Conservation (phyloP, 2,888 invertebrate species). For the Lomographa bimaculata region DNA sequence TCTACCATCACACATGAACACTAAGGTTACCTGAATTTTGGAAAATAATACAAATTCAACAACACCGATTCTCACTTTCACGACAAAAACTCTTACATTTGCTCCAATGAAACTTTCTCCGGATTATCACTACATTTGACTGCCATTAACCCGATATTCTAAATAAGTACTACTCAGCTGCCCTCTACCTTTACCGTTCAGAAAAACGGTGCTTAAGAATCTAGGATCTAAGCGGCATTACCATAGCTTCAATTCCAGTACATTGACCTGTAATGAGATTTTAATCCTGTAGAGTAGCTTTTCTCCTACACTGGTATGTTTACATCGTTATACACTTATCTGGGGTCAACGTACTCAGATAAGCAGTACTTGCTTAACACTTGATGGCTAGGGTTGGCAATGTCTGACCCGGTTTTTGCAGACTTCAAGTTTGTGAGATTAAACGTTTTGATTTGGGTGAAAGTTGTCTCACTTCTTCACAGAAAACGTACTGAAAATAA, state of each 20-base stretch:
- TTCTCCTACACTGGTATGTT: constrained; percentile 13
- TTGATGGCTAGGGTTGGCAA: constrained; percentile 12
- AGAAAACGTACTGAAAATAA: too few species aligned
- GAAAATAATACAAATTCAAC: too few species aligned
- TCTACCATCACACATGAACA: too few species aligned
- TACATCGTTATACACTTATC: constrained; percentile 39
- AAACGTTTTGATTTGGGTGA: too few species aligned
- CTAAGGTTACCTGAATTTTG: too few species aligned
- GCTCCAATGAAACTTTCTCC: too few species aligned
- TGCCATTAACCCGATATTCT: constrained; percentile 15
- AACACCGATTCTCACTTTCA: too few species aligned
- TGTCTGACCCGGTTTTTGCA: constrained; percentile 3
- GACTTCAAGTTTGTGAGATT: too few species aligned
- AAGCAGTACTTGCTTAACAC: constrained; percentile 34
- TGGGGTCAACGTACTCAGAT: constrained; percentile 44
- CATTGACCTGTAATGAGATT: constrained; percentile 28
- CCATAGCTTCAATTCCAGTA: constrained; percentile 15
- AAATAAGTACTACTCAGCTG: constrained; percentile 6
- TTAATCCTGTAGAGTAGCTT: constrained; percentile 23
- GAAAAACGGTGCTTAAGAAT: constrained; percentile 21
- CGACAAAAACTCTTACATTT: too few species aligned
- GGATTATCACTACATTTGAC: too few species aligned
- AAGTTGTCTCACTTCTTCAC: too few species aligned
- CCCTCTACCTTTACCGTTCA: constrained; percentile 20
- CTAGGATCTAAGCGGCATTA: constrained; percentile 20